phyloP scores from a whole-genome alignment of 2,888 invertebrate species.

The Ptilodon capucinus region DNA sequence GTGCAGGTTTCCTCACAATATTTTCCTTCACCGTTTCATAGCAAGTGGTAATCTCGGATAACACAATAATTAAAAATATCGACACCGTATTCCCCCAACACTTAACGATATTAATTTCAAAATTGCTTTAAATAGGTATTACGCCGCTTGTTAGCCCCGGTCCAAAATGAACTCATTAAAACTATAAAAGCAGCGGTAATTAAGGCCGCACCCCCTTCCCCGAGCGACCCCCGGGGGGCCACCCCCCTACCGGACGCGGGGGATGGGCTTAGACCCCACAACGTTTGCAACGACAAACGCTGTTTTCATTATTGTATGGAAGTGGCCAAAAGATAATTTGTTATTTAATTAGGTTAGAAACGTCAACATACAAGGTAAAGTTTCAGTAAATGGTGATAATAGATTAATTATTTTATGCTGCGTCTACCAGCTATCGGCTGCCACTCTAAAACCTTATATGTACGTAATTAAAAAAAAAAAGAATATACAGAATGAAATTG shows the following conservation, averaged over 20 bases:
- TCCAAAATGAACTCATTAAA: constrained; percentile 89
- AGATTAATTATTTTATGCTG: no score
- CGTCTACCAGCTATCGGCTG: no score
- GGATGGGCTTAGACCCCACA: constrained; percentile 54
- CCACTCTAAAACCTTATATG: no score
- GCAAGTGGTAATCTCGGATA: no score
- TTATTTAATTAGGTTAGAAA: no score
- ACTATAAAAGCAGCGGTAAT: constrained; percentile 89
- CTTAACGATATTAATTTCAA: constrained; percentile 79
- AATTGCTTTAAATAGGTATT: constrained; percentile 82
- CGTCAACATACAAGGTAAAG: no score
- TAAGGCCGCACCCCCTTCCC: constrained; percentile 72
- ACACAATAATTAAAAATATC: constrained; percentile 35
- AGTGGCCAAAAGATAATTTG: constrained; percentile 11
- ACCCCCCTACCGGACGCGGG: constrained; percentile 45
- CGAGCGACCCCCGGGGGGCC: constrained; percentile 31
- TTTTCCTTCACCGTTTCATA: no score
- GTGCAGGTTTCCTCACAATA: no score
- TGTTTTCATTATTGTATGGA: constrained; percentile 26
- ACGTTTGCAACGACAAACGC: constrained; percentile 32
- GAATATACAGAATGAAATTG: no score
- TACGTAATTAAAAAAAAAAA: no score
- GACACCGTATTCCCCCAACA: constrained; percentile 44
- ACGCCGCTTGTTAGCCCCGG: constrained; percentile 84
- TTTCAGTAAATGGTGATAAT: no score